Base-by-base conservation (phyloP, 2,113 vertebrate species). In the Mormyrus lacerda region DNA sequence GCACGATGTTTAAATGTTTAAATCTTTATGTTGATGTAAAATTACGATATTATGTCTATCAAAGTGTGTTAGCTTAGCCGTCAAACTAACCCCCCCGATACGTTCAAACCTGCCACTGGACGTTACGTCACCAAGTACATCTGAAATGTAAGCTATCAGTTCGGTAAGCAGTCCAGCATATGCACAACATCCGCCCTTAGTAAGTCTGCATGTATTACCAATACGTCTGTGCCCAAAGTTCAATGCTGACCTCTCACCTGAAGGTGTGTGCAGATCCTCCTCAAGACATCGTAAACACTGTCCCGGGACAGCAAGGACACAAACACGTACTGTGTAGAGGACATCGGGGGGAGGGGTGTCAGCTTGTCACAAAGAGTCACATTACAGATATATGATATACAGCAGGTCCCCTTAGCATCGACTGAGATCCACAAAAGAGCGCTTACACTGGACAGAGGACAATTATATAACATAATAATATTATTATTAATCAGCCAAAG, bases 261-360 rank as follows among this genome's bases (percentile, higher is more conserved):
- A 6, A 99, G 94, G 91, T 99, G 97, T 0, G 97, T 98, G 94
- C 97, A 99, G 94, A 99, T 97, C 93, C 97, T 96, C 89, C 96
- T 96, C 84, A 99, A 95, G 89, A 97, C 95, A 0, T 99, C 98
- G 2, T 98, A 99, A 0, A 98, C 97, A 0, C 97, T 98, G 95
- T 99, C 98, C 47, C 98, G 96, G 90, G 98, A 99, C 61, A 99
- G 96, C 90, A 99, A 94, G 13, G 98, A 99, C 83, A 99, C 98
- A 0, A 99, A 99, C 47, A 98, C 95, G 89, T 98, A 98, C 97
- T 98, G 95, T 45, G 89, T 93, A 84, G 45, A 89, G 39, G 87
- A 89, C 5, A 83, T 17, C 3, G 15, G n/a, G 47, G 84, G 48
- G 85, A 51, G n/a, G 17, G 31, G 85, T n/a, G 44, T 53, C 27